Conservation (phyloP, 2,797 vertebrate species). For the Rhynchonycteris naso region DNA sequence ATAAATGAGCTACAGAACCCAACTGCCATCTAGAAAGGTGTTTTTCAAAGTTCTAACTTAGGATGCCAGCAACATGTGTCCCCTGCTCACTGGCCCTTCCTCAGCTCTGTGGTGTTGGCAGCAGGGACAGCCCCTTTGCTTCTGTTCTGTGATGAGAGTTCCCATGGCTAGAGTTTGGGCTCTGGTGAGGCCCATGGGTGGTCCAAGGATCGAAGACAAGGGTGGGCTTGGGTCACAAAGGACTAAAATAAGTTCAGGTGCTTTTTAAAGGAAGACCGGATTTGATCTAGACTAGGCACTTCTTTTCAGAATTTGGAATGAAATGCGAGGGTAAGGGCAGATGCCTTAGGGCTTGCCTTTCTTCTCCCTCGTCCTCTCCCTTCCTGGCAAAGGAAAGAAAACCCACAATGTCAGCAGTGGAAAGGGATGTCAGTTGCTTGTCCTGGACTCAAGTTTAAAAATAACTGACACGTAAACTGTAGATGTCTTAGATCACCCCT, state of each 20-base stretch:
- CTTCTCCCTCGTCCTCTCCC: neutral
- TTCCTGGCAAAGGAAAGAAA: neutral
- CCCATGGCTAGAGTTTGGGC: neutral
- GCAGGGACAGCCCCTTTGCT: neutral
- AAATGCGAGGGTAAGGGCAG: neutral
- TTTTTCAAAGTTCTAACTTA: neutral
- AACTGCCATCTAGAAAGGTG: neutral
- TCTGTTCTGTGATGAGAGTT: neutral
- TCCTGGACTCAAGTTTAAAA: neutral
- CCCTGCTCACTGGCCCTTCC: neutral
- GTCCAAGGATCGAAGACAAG: neutral
- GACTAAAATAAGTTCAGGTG: neutral
- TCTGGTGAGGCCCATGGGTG: neutral
- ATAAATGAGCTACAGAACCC: neutral
- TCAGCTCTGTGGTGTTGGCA: neutral
- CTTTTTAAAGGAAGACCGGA: neutral
- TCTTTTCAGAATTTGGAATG: neutral
- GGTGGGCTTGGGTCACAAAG: neutral
- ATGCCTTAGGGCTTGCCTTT: neutral
- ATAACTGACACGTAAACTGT: neutral
- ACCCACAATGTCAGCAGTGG: neutral
- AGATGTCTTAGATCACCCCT: neutral
- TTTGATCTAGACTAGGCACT: neutral
- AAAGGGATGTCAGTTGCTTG: neutral
- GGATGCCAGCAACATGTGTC: neutral